Evolutionary conservation across 2,888 invertebrate species (phyloP).

Genomic region (Synergus japonicus): DNA sequence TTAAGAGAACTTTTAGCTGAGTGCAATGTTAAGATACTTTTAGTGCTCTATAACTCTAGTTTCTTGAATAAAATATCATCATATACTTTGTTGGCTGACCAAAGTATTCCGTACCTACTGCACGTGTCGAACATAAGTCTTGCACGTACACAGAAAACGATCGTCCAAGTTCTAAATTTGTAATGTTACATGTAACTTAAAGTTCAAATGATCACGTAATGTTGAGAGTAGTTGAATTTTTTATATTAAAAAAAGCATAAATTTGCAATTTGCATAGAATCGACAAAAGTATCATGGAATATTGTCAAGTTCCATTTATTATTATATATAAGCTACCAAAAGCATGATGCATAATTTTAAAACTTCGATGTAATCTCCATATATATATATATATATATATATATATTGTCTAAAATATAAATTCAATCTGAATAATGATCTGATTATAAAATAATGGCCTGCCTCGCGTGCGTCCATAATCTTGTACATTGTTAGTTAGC

Average conservation of each 20-base stretch:
- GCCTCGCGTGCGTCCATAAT: not conserved
- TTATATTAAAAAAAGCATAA: not conserved
- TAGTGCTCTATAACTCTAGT: conserved; percentile 1
- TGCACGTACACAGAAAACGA: not conserved
- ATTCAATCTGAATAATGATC: conserved; percentile 4
- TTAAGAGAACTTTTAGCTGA: conserved; percentile 1
- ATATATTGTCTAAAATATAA: not conserved
- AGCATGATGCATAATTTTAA: not conserved
- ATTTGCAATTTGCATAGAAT: not conserved
- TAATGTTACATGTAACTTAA: conserved; percentile 12
- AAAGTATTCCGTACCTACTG: conserved; percentile 17
- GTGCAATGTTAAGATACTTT: conserved; percentile 32
- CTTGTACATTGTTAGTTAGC: conserved; percentile 28
- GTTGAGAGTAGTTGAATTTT: not conserved
- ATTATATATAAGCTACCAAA: not conserved
- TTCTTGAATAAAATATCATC: conserved; percentile 11
- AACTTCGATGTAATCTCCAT: not conserved
- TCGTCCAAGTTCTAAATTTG: conserved; percentile 8
- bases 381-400: not conserved
- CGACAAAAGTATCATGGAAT: not conserved
- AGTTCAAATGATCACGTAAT: not conserved
- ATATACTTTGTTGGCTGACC: conserved; percentile 16
- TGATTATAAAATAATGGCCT: not conserved
- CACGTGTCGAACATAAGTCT: conserved; percentile 1
- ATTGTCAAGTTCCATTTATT: not conserved